Evolutionary conservation across 1,140 invertebrate genomes (phyloP).

Genomic region (Aphaenogaster rudis): DNA sequence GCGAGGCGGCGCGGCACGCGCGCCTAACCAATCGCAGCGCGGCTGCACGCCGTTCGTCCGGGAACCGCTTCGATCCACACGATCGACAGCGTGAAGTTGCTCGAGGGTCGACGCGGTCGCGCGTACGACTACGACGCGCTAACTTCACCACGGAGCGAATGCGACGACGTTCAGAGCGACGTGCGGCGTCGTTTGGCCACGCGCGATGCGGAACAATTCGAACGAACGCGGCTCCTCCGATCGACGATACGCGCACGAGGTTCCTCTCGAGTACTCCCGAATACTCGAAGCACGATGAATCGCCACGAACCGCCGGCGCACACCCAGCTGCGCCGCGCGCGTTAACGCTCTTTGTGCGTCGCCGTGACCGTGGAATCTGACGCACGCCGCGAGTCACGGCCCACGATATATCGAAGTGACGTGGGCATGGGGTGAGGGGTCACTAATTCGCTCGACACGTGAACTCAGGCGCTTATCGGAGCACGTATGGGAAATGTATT

Average conservation of each 20-base stretch:
- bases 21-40: background rate
- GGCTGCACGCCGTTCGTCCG: background rate
- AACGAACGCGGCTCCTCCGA: background rate
- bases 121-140: too few relatives aligned
- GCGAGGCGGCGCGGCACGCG: background rate
- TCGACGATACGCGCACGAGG: too few relatives aligned
- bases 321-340: background rate
- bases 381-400: background rate
- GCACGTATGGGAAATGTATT: too few relatives aligned
- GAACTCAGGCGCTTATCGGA: background rate
- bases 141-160: too few relatives aligned
- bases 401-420: constrained; percentile 37
- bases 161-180: background rate
- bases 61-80: background rate
- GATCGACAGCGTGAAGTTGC: background rate
- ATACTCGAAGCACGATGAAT: background rate
- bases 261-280: too few relatives aligned
- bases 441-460: background rate
- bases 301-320: background rate
- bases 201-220: background rate
- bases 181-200: background rate
- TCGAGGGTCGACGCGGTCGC: background rate
- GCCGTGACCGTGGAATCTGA: background rate
- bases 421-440: background rate
- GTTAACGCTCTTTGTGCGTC: constrained; percentile 9